Percentiles rank a stretch among this genome's conserved stretches.
These are phyloP conservation scores for Argentina silus DNA, from an alignment of 2,797 vertebrate species.

Conservation along the genomic window DNA sequence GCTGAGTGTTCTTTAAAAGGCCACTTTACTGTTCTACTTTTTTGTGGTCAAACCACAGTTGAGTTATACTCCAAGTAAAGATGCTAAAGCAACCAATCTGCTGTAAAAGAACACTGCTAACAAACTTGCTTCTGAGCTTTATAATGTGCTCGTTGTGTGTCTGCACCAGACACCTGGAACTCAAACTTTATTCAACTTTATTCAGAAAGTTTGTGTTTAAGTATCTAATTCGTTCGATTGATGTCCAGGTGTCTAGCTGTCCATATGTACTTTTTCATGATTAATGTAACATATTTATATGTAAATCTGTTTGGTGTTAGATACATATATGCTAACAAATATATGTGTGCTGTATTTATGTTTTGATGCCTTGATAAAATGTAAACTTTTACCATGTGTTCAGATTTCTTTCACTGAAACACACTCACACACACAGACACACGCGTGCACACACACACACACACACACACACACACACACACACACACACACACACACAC, in stretches of 20 bases:
- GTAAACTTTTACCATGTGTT: conserved; percentile 26
- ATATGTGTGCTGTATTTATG: conserved; percentile 42
- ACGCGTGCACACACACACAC: no score
- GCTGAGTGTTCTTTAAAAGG: conserved; percentile 51
- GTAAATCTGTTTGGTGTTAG: conserved; percentile 42
- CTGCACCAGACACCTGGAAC: conserved; percentile 36
- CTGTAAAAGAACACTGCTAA: conserved; percentile 16
- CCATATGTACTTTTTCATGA: conserved; percentile 13
- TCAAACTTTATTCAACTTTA: conserved; percentile 7
- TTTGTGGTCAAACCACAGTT: neutral
- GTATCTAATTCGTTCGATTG: conserved; percentile 1
- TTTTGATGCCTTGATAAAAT: conserved; percentile 54
- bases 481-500: no score
- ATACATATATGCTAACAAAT: conserved; percentile 37
- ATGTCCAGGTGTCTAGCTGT: conserved; percentile 18
- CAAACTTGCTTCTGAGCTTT: conserved; percentile 22
- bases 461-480: no score
- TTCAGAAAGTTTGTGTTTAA: neutral
- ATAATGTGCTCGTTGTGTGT: conserved; percentile 37
- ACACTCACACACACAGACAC: neutral
- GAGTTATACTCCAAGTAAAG: neutral
- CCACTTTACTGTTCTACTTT: conserved; percentile 32
- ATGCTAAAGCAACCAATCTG: neutral
- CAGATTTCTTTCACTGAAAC: neutral
- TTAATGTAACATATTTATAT: conserved; percentile 30